Conservation (phyloP, 2,888 invertebrate genomes). For the Ichneumoninae sp. region DNA sequence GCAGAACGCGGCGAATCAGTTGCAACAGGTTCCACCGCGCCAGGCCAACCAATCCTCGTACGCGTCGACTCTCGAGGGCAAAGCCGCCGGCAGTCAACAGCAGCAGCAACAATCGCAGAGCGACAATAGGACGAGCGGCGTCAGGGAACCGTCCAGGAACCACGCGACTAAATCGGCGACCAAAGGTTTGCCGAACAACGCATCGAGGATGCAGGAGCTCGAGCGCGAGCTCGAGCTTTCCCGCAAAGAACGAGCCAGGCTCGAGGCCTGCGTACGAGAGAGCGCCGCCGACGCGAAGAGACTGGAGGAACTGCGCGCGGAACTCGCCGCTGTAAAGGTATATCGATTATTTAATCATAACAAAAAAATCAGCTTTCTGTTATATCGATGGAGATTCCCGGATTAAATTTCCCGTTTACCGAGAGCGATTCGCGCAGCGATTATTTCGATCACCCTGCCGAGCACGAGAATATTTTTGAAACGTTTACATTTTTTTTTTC, state of each 20-base stretch:
- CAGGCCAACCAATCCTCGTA: constrained; percentile 68
- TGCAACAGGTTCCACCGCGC: constrained; percentile 70
- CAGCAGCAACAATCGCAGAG: constrained; percentile 55
- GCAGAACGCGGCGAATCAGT: constrained; percentile 82
- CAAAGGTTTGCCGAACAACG: constrained; percentile 67
- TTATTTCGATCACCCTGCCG: too few species aligned
- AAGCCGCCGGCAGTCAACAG: constrained; percentile 65
- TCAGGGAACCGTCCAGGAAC: constrained; percentile 84
- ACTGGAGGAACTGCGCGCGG: constrained; percentile 80
- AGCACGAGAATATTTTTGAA: too few species aligned
- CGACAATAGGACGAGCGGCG: constrained; percentile 78
- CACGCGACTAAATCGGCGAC: constrained; percentile 54
- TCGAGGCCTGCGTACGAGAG: constrained; percentile 87
- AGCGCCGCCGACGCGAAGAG: constrained; percentile 74
- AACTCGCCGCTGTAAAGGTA: constrained; percentile 82
- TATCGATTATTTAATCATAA: constrained; percentile 59
- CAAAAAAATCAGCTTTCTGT: too few species aligned
- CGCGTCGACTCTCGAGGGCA: constrained; percentile 64
- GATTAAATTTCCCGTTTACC: too few species aligned
- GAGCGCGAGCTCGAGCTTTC: constrained; percentile 89
- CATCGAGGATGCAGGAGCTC: constrained; percentile 87
- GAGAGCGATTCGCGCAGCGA: too few species aligned
- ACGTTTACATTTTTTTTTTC: too few species aligned
- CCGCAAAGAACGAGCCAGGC: constrained; percentile 88
- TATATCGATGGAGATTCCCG: too few species aligned